Evolutionary conservation across 2,797 vertebrate genomes (phyloP).

Genomic region (Bovichtus variegatus): DNA sequence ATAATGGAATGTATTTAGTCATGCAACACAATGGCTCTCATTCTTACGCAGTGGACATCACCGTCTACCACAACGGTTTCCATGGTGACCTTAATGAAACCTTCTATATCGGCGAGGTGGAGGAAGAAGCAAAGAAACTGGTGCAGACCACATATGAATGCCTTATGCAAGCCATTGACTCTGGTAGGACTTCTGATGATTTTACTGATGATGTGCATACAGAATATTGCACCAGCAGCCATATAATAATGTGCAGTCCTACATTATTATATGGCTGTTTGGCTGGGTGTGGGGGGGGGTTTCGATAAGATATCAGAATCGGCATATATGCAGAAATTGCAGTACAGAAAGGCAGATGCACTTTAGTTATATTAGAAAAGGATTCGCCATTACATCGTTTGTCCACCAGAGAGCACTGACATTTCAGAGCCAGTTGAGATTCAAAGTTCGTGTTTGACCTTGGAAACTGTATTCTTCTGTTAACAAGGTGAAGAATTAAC

Average conservation of each 20-base stretch:
- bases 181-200: slow-evolving; percentile 83
- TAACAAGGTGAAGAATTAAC: not conserved
- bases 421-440: not conserved
- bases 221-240: not conserved
- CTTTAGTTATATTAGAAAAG: not conserved
- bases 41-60: slow-evolving; percentile 94
- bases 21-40: slow-evolving; percentile 1
- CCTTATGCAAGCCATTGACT: slow-evolving; percentile 98
- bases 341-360: not conserved
- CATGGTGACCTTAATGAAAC: slow-evolving; percentile 99
- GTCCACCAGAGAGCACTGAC: slow-evolving; percentile 14
- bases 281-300: no score
- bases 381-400: not conserved
- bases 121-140: slow-evolving; percentile 93
- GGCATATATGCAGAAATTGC: no score
- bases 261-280: not conserved
- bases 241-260: not conserved
- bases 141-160: slow-evolving; percentile 98
- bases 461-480: not conserved
- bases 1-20: slow-evolving; percentile 10
- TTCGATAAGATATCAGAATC: not conserved
- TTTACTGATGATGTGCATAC: not conserved
- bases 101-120: slow-evolving; percentile 95
- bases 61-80: slow-evolving; percentile 97
- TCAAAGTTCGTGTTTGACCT: not conserved